A percentile compares a stretch with the other conserved stretches of the same genome.
phyloP scores from a whole-genome alignment of 37 sponge, comb jelly and placozoan species.

The Chondrosia reniformis region DNA sequence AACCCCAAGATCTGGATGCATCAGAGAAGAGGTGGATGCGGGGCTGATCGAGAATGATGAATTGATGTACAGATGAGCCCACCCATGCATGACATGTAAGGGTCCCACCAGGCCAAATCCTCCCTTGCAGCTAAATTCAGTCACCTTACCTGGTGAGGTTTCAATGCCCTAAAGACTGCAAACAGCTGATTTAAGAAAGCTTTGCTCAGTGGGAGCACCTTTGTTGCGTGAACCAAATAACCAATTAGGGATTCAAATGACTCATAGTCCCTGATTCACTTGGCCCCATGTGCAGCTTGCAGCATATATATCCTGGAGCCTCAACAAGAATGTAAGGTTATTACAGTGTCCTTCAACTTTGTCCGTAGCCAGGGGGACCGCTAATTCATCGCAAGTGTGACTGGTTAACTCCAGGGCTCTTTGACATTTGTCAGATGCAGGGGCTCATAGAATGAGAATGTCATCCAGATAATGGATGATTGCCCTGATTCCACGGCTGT shows the following conservation, averaged over 20 bases:
- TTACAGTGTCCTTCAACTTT: slow-evolving; percentile 5
- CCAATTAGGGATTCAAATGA: background rate
- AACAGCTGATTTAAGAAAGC: slow-evolving; percentile 1
- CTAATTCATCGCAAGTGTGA: background rate
- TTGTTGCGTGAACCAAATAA: background rate
- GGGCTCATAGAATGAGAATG: slow-evolving; percentile 1
- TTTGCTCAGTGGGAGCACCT: slow-evolving; percentile 8
- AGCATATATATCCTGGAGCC: no score
- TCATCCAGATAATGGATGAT: slow-evolving; percentile 17
- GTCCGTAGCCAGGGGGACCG: background rate
- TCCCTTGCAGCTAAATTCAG: background rate
- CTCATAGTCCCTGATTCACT: background rate
- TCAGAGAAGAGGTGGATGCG: slow-evolving; percentile 6
- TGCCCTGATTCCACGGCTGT: background rate
- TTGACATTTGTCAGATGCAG: background rate
- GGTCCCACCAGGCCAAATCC: slow-evolving; percentile 2
- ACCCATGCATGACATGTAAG: background rate
- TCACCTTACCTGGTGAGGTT: background rate
- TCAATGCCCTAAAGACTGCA: background rate
- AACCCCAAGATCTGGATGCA: slow-evolving; percentile 30
- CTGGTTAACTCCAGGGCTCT: background rate
- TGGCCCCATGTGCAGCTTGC: no score
- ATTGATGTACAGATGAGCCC: background rate
- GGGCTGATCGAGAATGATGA: background rate
- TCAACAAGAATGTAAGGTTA: slow-evolving; percentile 7